These are phyloP conservation scores for Entomobrya proxima DNA, from an alignment of 2,888 invertebrate species.

Conservation along the genomic window DNA sequence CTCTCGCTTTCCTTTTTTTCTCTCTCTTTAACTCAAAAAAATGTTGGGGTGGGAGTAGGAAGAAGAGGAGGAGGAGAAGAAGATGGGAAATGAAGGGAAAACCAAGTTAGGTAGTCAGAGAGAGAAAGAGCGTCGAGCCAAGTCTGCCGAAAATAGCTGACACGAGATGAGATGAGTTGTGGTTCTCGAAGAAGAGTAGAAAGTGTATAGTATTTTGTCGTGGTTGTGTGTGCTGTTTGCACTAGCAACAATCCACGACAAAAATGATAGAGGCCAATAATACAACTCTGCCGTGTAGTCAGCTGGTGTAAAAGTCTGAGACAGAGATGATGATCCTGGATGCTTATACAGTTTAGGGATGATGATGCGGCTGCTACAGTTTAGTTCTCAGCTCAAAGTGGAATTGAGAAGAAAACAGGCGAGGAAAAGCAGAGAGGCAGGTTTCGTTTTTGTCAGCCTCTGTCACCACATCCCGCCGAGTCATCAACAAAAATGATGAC, in stretches of 20 bases:
- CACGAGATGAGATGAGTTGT: slow-evolving; percentile 43
- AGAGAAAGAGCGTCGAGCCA: neutral
- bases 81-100: slow-evolving; percentile 41
- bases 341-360: neutral
- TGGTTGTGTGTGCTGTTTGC: neutral
- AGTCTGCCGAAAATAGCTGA: slow-evolving; percentile 22
- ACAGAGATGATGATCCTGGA: neutral
- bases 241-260: slow-evolving; percentile 5
- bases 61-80: slow-evolving; percentile 25
- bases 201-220: neutral
- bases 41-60: slow-evolving; percentile 40
- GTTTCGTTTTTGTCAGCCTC: slow-evolving; percentile 51
- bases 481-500: slow-evolving; percentile 61
- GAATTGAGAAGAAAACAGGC: neutral
- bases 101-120: slow-evolving; percentile 30
- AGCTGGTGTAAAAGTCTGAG: neutral
- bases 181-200: neutral
- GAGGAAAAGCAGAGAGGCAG: slow-evolving; percentile 25
- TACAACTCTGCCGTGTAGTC: neutral
- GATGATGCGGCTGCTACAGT: neutral
- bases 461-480: slow-evolving; percentile 48
- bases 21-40: slow-evolving; percentile 36
- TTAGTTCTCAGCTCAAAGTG: neutral
- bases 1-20: neutral
- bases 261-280: slow-evolving; percentile 9